phyloP scores from a whole-genome alignment of 2,888 invertebrate genomes.

The Agrochola macilenta region DNA sequence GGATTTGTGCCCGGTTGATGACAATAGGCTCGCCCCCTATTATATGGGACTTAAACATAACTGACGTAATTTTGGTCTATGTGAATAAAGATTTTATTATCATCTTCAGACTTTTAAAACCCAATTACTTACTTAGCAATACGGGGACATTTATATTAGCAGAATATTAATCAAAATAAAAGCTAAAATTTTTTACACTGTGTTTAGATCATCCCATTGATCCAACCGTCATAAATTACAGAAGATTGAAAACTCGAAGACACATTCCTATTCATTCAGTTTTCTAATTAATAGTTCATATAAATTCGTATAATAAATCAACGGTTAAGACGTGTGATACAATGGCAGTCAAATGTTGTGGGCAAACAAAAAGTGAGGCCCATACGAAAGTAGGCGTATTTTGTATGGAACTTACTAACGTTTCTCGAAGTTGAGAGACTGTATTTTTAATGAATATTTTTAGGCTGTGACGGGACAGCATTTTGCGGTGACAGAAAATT shows the following conservation, averaged over 20 bases:
- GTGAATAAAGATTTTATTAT: not conserved
- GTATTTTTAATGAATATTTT: not conserved
- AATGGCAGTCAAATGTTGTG: slow-evolving; percentile 72
- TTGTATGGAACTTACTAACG: slow-evolving; percentile 66
- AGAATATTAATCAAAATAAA: not conserved
- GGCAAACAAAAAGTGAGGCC: slow-evolving; percentile 72
- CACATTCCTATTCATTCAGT: slow-evolving; percentile 59
- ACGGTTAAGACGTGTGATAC: slow-evolving; percentile 66
- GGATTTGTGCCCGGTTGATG: too few species aligned
- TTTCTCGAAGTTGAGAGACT: slow-evolving; percentile 29
- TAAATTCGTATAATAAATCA: slow-evolving; percentile 75
- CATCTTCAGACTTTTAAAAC: not conserved
- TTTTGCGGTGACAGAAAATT: not conserved
- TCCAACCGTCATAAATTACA: slow-evolving; percentile 36
- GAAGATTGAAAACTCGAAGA: slow-evolving; percentile 55
- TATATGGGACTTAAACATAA: too few species aligned
- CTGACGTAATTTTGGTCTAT: not conserved
- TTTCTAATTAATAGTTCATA: slow-evolving; percentile 76
- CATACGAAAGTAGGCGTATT: slow-evolving; percentile 72
- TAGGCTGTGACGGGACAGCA: not conserved
- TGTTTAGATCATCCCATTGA: slow-evolving; percentile 39
- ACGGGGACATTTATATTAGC: not conserved
- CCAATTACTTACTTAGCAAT: not conserved
- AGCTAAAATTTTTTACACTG: not conserved
- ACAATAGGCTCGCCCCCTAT: too few species aligned